Base-by-base conservation (phyloP, 2,888 invertebrate genomes). In the Mesopsocus fuscifrons region DNA sequence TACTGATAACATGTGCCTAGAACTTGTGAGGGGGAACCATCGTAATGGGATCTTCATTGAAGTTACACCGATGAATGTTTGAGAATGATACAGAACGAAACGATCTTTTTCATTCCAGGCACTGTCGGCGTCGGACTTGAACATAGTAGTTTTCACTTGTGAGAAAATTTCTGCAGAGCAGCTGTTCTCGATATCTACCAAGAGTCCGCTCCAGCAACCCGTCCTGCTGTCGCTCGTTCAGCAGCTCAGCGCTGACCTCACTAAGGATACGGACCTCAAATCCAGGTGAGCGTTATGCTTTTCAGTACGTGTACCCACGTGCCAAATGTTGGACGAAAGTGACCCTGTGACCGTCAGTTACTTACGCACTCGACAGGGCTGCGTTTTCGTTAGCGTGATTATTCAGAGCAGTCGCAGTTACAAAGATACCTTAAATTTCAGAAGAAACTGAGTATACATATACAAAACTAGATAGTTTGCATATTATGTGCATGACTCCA, bases 181-280 rank as follows among this genome's bases (percentile, higher is more conserved):
- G 47, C 79, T 91, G 47, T 87, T 94, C 63, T 62, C 62, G 41
- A n/a, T n/a, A n/a, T 54, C 54, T 35, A 51, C 54, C 2, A 65
- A 71, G 2, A 85, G 84, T 54, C 69, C 73, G 18, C 71, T 92
- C 45, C 77, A 79, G 51, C 92, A 92, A 60, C 84, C 83, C 52
- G 88, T 92, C 45, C 67, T 95, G 49, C 68, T 97, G 42, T 89
- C 94, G 2, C 71, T 97, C 21, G 83, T 97, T 53, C 92, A 95
- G 57, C 95, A 95, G 61, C 72, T 94, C 16, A 83, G 89, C 15
- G 82, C 87, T 0, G 92, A 94, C 57, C 73, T 95, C 64, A 69
- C 72, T 48, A 75, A 78, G 49, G 78, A 88, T 53, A 85, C 87
- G 9, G 82, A 83, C 54, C 64, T 80, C 15, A 88, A 87, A 62